Percentiles rank a stretch among this genome's conserved stretches.
Conservation (phyloP, 2,888 invertebrate genomes). For the Harpagoxenus sublaevis region DNA sequence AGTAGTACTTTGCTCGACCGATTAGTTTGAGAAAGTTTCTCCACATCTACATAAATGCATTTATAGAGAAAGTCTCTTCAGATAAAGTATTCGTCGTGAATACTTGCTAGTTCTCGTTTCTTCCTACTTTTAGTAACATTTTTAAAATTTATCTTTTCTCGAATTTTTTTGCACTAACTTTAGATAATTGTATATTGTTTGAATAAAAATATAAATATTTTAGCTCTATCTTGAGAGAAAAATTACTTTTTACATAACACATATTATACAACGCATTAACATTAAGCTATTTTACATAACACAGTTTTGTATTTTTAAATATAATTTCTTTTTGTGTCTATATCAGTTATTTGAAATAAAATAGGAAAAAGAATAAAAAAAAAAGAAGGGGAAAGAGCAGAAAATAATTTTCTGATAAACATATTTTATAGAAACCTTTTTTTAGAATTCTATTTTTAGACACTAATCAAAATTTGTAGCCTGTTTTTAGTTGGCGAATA, state of each 20-base stretch:
- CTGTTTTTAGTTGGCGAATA: not conserved
- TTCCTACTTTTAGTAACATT: not conserved
- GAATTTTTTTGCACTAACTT: not conserved
- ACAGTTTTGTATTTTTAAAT: not conserved
- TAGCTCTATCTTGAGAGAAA: not conserved
- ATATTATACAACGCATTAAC: not conserved
- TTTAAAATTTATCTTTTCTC: not conserved
- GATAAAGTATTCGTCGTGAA: slow-evolving; percentile 3
- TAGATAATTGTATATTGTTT: not conserved
- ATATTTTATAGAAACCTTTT: not conserved
- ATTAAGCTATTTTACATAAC: not conserved
- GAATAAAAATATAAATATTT: not conserved
- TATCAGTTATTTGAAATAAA: not conserved
- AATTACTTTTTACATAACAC: not conserved
- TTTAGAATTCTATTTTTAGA: not conserved
- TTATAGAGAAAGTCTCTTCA: slow-evolving; percentile 35
- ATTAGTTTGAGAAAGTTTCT: slow-evolving; percentile 36
- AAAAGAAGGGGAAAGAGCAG: not conserved
- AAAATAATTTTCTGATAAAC: not conserved
- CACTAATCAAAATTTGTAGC: not conserved
- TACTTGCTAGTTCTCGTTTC: not conserved
- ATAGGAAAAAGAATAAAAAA: not conserved
- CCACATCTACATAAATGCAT: slow-evolving; percentile 3
- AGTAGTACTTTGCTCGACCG: not conserved
- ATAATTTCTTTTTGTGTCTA: not conserved